Evolutionary conservation across 2,888 invertebrate species (phyloP).

Genomic region (Dolichomitus sp.): DNA sequence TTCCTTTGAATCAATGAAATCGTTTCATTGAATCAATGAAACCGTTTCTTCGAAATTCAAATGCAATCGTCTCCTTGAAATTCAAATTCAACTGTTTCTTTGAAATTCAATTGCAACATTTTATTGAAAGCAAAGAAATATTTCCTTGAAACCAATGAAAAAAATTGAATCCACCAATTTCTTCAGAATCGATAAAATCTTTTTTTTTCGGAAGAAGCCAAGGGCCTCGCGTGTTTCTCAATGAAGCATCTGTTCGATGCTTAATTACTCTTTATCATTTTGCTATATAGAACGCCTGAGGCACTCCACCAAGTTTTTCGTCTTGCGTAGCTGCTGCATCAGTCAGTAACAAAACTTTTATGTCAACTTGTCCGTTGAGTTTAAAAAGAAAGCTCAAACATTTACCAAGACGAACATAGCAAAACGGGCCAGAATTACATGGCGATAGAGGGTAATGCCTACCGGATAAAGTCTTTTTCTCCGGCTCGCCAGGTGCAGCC

Average conservation of each 20-base stretch:
- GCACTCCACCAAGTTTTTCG: not conserved
- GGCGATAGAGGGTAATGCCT: slow-evolving; percentile 25
- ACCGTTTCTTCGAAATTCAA: no score
- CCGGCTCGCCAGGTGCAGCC: slow-evolving; percentile 60
- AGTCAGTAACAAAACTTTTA: not conserved
- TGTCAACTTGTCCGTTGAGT: not conserved
- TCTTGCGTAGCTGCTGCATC: not conserved
- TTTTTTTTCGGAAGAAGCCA: not conserved
- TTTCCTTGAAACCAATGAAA: no score
- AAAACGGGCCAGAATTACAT: not conserved
- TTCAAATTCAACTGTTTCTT: no score
- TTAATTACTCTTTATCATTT: slow-evolving; percentile 5
- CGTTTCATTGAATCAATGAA: no score
- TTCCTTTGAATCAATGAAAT: no score
- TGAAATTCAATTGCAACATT: no score
- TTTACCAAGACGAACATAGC: not conserved
- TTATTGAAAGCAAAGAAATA: no score
- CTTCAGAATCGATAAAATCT: no score
- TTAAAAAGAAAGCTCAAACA: not conserved
- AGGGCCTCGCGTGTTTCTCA: not conserved
- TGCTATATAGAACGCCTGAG: not conserved
- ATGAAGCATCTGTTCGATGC: not conserved
- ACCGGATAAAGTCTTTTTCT: slow-evolving; percentile 65
- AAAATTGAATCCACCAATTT: no score
- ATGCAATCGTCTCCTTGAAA: no score